Conservation (phyloP, 2,888 invertebrate genomes). For the Agapostemon virescens region DNA sequence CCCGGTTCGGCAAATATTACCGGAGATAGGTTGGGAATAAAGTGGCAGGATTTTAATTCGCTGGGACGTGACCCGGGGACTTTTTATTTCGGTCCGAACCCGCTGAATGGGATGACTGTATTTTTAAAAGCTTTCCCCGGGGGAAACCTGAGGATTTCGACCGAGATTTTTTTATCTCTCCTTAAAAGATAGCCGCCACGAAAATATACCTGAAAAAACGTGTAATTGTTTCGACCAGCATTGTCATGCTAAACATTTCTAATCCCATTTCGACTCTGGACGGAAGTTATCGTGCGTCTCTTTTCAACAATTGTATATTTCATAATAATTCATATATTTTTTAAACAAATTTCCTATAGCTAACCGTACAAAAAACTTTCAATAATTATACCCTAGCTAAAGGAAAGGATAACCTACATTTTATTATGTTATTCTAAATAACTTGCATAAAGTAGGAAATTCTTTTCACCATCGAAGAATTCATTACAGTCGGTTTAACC, state of each 20-base stretch:
- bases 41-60: slow-evolving; percentile 9
- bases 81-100: neutral
- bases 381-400: too few relatives aligned
- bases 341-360: too few relatives aligned
- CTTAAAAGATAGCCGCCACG: neutral
- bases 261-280: neutral
- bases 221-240: neutral
- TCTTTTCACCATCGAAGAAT: too few relatives aligned
- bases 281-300: too few relatives aligned
- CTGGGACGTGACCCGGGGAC: neutral
- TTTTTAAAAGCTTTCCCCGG: slow-evolving; percentile 1
- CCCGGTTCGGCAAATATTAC: neutral
- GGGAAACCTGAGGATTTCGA: neutral
- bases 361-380: too few relatives aligned
- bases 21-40: neutral
- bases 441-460: too few relatives aligned
- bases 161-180: neutral
- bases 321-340: too few relatives aligned
- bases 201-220: neutral
- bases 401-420: too few relatives aligned
- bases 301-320: too few relatives aligned
- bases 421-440: too few relatives aligned
- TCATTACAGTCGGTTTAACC: too few relatives aligned
- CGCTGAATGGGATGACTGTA: neutral
- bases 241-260: neutral